Conservation (phyloP, 2,113 vertebrate species). For the Prionailurus bengalensis region DNA sequence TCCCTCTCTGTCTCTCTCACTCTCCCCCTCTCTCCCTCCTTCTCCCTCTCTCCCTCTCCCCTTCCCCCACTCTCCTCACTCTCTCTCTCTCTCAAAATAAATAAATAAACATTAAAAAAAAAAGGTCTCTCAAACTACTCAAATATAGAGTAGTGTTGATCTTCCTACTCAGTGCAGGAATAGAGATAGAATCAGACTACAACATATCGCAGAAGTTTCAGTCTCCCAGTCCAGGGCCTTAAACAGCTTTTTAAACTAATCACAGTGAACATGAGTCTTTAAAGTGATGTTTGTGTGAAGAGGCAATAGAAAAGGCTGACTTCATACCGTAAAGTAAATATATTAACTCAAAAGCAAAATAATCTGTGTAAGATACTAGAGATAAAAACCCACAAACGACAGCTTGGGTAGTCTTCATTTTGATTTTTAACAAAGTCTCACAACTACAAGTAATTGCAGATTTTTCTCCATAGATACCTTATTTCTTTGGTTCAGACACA, state of each 20-base stretch:
- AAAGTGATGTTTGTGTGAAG: conserved; percentile 3
- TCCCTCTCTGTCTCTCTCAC: too few species aligned
- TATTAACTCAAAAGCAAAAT: conserved; percentile 47
- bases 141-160: background rate
- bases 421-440: background rate
- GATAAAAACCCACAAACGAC: background rate
- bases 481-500: background rate
- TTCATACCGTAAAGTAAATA: conserved; percentile 27
- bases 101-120: too few species aligned
- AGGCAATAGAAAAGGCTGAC: background rate
- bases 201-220: background rate
- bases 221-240: background rate
- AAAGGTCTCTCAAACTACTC: conserved; percentile 2
- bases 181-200: background rate
- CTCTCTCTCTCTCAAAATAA: too few species aligned
- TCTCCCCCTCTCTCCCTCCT: too few species aligned
- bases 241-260: conserved; percentile 39
- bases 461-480: background rate
- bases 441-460: background rate
- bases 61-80: too few species aligned
- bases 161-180: background rate
- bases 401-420: background rate
- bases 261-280: background rate
- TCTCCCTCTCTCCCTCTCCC: too few species aligned
- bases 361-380: background rate